Base-by-base conservation (phyloP, 2,888 invertebrate genomes). In the Branchinecta sandiegonensis region DNA sequence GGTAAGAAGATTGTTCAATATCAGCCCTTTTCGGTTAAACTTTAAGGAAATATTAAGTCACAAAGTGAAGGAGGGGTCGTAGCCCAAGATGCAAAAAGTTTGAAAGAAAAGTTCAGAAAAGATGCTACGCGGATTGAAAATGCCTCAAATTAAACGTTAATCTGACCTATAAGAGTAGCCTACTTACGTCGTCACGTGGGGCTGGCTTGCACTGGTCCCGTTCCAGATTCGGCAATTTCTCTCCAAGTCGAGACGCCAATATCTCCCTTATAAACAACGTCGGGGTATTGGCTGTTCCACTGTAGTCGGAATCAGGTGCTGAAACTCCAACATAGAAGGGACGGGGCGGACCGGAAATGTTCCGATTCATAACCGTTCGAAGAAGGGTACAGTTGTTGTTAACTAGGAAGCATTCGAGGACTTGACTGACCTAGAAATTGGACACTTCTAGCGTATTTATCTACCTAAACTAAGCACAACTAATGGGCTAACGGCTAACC, bases 401-500 rank as follows among this genome's bases (percentile, higher is more conserved):
- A 67, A 82, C 79, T 71, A 90, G 76, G 76, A 88, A 91, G 76
- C 93, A 93, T 76, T 86, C 81, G 23, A 92, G 79, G 75, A 92
- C 81, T 75, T 90, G 87, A 77, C 88, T 85, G 1, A 86, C 81
- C 83, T 85, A 74, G 70, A 73, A 73, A 70, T 70, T 50, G 66
- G 66, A 48, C 17, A 65, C 46, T n/a, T 8, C 11, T 70, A 48
- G 63, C 12, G 47, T n/a, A n/a, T 7, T 37, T 37, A 37, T 3
- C 37, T 3, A 6, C 6, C 6, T 37, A 37, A 37, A 37, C 37
- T 37, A 37, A 6, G 37, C 23, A 1, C 23, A 23, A 23, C 23
- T 23, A 23, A 23, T 23, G 1, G 37, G 6, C 6, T 37, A 37
- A 37, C 37, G 37, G 5, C 4, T 37, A 37, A 37, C 37, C 37